Evolutionary conservation across 2,113 vertebrate species (phyloP), one percentile per base, ranked within the genome.

Genomic region (Nymphicus hollandicus): DNA sequence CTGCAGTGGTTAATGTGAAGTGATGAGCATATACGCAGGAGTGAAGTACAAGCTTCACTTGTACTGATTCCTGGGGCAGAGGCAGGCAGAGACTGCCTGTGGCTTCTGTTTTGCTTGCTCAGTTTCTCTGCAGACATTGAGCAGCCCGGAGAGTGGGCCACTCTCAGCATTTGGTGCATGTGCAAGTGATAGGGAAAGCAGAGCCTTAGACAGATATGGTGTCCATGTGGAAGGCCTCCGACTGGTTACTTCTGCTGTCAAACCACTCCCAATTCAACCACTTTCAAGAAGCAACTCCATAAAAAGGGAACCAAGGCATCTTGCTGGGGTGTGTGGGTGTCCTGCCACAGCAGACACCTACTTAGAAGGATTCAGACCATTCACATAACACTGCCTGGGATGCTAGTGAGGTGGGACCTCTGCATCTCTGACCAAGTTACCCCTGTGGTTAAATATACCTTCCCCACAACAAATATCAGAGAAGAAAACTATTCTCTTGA

Each of bases 1-100:
- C 4, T 2, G 19, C 41, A 22, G 31, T 3, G 24, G 28, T 25
- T 33, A 23, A 33, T 2, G 22, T 41, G 65, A 81, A 81, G 39
- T 3, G 35, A 20, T 18, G 41, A 77, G 12, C 0, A 0, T 10
- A 4, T 2, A 1, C 17, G 17, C 25, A 64, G 47, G 39, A 64
- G 9, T 22, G 7, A 92, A 33, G 47, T 15, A n/a, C 39, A 9
- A 47, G 14, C 15, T 58, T n/a, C 55, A n/a, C 13, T 58, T n/a
- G 20, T n/a, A 28, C 29, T 31, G 33, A 14, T 52, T 77, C 33
- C 72, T 49, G 50, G 22, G 66, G 24, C 37, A 66, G 35, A 72
- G 33, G 29, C 33, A 79, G 52, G 14, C 18, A 81, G 60, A 73
- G 11, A 11, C n/a, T 58, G 15, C 58, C 41, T 63, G 14, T 49